phyloP scores from a whole-genome alignment of 1,140 invertebrate genomes.

The Oscheius sp. region DNA sequence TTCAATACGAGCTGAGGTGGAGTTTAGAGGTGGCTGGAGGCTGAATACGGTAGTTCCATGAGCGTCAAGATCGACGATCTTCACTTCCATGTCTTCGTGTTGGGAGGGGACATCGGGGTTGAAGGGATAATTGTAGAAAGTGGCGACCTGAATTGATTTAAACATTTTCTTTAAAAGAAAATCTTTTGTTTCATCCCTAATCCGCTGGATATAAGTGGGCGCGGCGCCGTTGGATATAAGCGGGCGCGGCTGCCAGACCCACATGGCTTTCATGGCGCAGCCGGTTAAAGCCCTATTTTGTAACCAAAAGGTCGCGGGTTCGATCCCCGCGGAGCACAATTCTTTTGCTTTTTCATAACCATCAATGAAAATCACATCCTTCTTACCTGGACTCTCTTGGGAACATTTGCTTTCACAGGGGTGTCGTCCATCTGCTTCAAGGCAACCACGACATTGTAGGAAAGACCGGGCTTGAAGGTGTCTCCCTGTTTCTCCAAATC shows the following conservation, averaged over 20 bases:
- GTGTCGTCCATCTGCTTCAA: constrained; percentile 60
- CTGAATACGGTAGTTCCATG: constrained; percentile 57
- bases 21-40: constrained; percentile 58
- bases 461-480: constrained; percentile 81
- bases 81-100: constrained; percentile 55
- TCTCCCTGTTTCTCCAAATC: constrained; percentile 77
- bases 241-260: too few relatives aligned
- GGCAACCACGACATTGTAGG: constrained; percentile 75
- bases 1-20: constrained; percentile 54
- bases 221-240: too few relatives aligned
- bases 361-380: neutral
- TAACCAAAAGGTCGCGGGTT: too few relatives aligned
- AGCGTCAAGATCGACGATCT: constrained; percentile 57
- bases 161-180: neutral
- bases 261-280: too few relatives aligned
- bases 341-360: too few relatives aligned
- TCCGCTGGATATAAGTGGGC: too few relatives aligned
- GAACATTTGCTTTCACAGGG: constrained; percentile 55
- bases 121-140: constrained; percentile 57
- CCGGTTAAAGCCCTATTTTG: too few relatives aligned
- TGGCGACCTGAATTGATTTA: constrained; percentile 40
- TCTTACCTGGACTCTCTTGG: constrained; percentile 50
- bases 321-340: too few relatives aligned
- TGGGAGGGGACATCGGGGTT: constrained; percentile 33
- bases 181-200: too few relatives aligned